Conservation (phyloP, 2,797 vertebrate species). For the Gephyroberyx darwinii region DNA sequence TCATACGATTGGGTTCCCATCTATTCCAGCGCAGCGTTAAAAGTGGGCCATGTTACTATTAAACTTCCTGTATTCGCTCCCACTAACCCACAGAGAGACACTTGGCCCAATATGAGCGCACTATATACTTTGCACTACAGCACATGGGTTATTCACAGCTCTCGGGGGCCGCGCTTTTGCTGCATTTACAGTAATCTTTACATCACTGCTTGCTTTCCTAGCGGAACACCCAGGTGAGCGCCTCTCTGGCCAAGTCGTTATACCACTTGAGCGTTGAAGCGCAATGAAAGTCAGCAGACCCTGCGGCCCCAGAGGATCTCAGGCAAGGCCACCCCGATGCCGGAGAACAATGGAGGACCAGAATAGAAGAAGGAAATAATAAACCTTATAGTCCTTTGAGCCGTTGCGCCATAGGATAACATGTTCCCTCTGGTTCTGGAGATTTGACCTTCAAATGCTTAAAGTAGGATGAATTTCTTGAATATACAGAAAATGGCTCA, state of each 20-base stretch:
- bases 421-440: conserved; percentile 46
- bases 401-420: conserved; percentile 31
- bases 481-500: neutral
- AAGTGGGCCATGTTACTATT: conserved; percentile 13
- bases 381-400: conserved; percentile 31
- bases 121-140: conserved; percentile 42
- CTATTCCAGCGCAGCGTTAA: neutral
- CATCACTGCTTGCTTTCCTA: conserved; percentile 47
- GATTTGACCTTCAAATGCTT: conserved; percentile 29
- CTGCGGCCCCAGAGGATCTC: neutral
- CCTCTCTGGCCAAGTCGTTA: conserved; percentile 45
- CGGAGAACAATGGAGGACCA: conserved; percentile 21
- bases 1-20: conserved; percentile 18
- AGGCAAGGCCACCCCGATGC: conserved; percentile 18
- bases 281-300: conserved; percentile 60
- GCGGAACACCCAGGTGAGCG: conserved; percentile 55
- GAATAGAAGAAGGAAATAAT: conserved; percentile 39
- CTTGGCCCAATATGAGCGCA: conserved; percentile 24
- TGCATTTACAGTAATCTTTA: conserved; percentile 52
- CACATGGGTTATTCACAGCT: conserved; percentile 50
- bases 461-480: conserved; percentile 15
- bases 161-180: conserved; percentile 38
- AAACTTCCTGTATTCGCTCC: conserved; percentile 44
- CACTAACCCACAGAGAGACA: conserved; percentile 44
- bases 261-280: conserved; percentile 50